These are phyloP conservation scores for Drosophila persimilis DNA, from an alignment of 1,140 invertebrate species.

Conservation along the genomic window DNA sequence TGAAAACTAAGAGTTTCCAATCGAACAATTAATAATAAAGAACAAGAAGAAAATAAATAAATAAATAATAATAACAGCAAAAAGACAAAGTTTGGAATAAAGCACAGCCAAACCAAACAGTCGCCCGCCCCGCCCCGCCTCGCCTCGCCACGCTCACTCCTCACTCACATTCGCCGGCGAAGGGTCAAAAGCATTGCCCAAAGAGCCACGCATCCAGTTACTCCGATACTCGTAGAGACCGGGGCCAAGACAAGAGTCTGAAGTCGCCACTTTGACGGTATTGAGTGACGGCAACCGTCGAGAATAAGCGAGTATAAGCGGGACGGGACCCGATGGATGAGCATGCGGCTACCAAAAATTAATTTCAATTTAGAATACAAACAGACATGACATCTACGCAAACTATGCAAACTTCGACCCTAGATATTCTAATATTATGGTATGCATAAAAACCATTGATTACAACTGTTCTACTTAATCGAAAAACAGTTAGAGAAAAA, in stretches of 20 bases:
- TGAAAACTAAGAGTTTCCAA: slow-evolving; percentile 67
- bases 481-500: too few relatives aligned
- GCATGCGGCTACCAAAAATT: slow-evolving; percentile 13
- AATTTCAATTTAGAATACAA: slow-evolving; percentile 3
- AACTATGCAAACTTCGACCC: background rate
- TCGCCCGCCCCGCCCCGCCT: slow-evolving; percentile 8
- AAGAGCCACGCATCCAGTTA: slow-evolving; percentile 36
- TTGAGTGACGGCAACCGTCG: slow-evolving; percentile 51
- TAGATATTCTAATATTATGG: too few relatives aligned
- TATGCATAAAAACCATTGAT: too few relatives aligned
- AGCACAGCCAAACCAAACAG: slow-evolving; percentile 12
- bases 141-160: background rate
- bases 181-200: slow-evolving; percentile 50
- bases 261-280: slow-evolving; percentile 25
- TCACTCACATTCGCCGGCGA: slow-evolving; percentile 24
- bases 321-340: slow-evolving; percentile 18
- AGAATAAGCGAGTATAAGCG: slow-evolving; percentile 29
- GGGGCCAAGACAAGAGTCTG: slow-evolving; percentile 15
- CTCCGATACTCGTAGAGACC: background rate
- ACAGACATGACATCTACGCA: slow-evolving; percentile 15
- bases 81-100: slow-evolving; percentile 21
- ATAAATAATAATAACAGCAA: slow-evolving; percentile 55
- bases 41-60: slow-evolving; percentile 45
- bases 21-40: slow-evolving; percentile 62
- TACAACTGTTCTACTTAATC: too few relatives aligned